These are phyloP conservation scores for Caenorhabditis sinica DNA, from an alignment of 2,888 invertebrate genomes.

Conservation along the genomic window DNA sequence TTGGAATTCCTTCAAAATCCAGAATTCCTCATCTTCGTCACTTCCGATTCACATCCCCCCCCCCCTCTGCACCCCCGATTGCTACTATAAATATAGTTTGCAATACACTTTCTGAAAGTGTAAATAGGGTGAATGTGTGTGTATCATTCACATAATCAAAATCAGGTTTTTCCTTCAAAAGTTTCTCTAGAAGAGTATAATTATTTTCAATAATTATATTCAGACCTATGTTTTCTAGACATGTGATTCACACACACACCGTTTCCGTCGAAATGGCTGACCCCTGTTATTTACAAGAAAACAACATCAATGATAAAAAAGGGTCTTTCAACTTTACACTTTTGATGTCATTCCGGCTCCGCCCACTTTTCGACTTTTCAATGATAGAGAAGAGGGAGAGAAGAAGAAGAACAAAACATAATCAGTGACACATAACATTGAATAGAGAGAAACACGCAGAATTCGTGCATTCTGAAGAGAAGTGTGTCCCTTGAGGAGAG, in stretches of 20 bases:
- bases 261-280: conserved; percentile 1
- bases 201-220: neutral
- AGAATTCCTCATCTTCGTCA: no score
- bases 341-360: conserved; percentile 25
- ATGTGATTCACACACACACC: neutral
- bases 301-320: neutral
- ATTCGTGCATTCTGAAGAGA: conserved; percentile 43
- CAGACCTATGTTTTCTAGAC: neutral
- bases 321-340: conserved; percentile 62
- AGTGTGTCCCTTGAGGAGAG: conserved; percentile 42
- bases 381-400: no score
- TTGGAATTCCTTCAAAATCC: no score
- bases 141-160: neutral
- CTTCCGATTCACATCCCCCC: no score
- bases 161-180: conserved; percentile 4
- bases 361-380: conserved; percentile 21
- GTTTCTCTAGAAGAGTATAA: neutral
- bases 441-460: conserved; percentile 10
- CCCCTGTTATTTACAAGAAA: conserved; percentile 17
- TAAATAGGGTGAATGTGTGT: neutral
- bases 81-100: neutral
- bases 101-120: conserved; percentile 7
- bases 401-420: no score
- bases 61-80: neutral
- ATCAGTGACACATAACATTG: conserved; percentile 24